Conservation (phyloP, 1,140 invertebrate genomes). For the Laupala kohalensis region DNA sequence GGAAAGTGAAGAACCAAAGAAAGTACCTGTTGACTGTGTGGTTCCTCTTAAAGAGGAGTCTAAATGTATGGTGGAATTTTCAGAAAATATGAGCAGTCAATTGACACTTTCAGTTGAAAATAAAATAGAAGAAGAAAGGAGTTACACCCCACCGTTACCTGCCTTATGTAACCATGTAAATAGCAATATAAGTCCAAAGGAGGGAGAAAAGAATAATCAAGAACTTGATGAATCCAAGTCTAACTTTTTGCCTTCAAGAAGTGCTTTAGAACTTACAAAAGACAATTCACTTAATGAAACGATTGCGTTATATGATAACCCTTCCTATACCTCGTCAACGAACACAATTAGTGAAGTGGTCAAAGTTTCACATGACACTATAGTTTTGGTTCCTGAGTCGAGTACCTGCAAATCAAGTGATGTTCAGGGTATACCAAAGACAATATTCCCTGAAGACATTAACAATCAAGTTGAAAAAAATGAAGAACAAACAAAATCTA, state of each 20-base stretch:
- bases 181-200: not conserved
- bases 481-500: not conserved
- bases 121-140: not conserved
- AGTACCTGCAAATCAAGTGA: not conserved
- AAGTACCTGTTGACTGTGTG: not conserved
- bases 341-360: not conserved
- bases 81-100: not conserved
- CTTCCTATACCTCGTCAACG: not conserved
- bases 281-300: not conserved
- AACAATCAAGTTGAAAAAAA: no score
- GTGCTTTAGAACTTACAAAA: not conserved
- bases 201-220: not conserved
- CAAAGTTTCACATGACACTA: not conserved
- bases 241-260: not conserved
- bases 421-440: not conserved
- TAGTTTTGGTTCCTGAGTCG: not conserved
- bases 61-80: not conserved
- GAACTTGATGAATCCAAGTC: not conserved
- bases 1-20: not conserved
- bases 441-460: not conserved
- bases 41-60: not conserved
- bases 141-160: constrained; percentile 4
- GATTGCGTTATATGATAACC: not conserved
- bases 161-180: not conserved
- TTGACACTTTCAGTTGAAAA: not conserved